Base-by-base conservation (phyloP, 2,113 vertebrate species). In the Pachyramphus minor region DNA sequence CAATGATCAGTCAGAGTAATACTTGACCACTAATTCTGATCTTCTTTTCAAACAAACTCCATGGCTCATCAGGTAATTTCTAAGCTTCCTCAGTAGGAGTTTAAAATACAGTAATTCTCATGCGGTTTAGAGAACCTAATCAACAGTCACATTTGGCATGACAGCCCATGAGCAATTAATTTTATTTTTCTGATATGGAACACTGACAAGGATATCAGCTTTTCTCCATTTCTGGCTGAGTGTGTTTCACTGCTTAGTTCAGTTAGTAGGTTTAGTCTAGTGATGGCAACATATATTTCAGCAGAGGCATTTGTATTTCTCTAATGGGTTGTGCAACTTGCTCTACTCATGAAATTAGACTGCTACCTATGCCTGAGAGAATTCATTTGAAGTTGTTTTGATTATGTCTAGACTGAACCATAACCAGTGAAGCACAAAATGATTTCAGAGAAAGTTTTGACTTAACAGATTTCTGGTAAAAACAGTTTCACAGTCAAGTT, bases 371-470 rank as follows among this genome's bases (percentile, higher is more conserved):
- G 86, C 83, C 42, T 87, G 56, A 55, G 78, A 96, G 88, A 89
- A 89, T 94, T 91, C 35, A 87, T 95, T 96, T 95, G 74, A 93
- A 84, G 31, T 89, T 81, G 35, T 23, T 89, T 91, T 95, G 84
- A 92, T 91, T 92, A 84, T 89, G 87, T 78, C 72, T 94, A 78
- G 68, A 63, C 89, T 81, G 64, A 96, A 67, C 73, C 73, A 78
- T 17, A 87, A 16, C 18, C 64, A 91, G 35, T 78, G 80, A 81
- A 94, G 89, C 81, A 89, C 72, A 93, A 96, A 96, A 93, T 95
- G 8, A 89, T 91, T 96, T 95, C 82, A 81, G 52, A 89, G 71
- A 87, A 95, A 91, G 73, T 89, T 87, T 95, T 96, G 47, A 78
- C 52, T 71, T 82, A 96, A 91, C 59, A 91, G 52, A 42, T 95